Percentiles rank a stretch among this genome's conserved stretches.
Conservation (phyloP, 2,888 invertebrate species). For the Falcaria lacertinaria region DNA sequence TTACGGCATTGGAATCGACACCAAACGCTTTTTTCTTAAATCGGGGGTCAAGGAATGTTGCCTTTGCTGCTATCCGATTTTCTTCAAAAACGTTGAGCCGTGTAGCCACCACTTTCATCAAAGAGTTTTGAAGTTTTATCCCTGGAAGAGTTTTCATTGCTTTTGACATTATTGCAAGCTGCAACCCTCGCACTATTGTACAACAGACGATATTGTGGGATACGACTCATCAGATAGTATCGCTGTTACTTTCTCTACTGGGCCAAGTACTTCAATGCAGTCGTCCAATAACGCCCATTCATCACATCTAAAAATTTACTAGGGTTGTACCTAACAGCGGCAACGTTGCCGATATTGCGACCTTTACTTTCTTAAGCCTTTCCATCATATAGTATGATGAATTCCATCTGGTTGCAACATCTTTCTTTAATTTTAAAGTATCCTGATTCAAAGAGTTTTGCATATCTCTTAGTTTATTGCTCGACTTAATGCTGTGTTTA, state of each 20-base stretch:
- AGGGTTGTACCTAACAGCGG: not conserved
- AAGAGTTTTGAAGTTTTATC: not conserved
- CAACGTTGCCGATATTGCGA: not conserved
- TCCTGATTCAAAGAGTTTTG: not conserved
- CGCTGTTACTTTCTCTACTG: not conserved
- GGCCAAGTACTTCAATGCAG: not conserved
- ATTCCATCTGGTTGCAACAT: not conserved
- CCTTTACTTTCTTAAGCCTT: not conserved
- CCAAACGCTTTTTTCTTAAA: not conserved
- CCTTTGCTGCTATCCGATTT: not conserved
- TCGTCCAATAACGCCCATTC: not conserved
- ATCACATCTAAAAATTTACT: not conserved
- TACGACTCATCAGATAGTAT: not conserved
- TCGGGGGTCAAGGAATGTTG: not conserved
- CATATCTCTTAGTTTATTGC: not conserved
- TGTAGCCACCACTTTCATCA: not conserved
- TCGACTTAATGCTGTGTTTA: not conserved
- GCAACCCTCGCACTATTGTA: not conserved
- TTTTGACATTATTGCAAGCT: not conserved
- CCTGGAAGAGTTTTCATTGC: not conserved
- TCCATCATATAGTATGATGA: not conserved
- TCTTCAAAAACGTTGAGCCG: not conserved
- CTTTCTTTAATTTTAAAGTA: not conserved
- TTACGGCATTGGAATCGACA: not conserved
- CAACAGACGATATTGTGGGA: not conserved